These are phyloP conservation scores for Scaptomyza cyrtandrae DNA, from an alignment of 2,888 invertebrate genomes.

Conservation along the genomic window DNA sequence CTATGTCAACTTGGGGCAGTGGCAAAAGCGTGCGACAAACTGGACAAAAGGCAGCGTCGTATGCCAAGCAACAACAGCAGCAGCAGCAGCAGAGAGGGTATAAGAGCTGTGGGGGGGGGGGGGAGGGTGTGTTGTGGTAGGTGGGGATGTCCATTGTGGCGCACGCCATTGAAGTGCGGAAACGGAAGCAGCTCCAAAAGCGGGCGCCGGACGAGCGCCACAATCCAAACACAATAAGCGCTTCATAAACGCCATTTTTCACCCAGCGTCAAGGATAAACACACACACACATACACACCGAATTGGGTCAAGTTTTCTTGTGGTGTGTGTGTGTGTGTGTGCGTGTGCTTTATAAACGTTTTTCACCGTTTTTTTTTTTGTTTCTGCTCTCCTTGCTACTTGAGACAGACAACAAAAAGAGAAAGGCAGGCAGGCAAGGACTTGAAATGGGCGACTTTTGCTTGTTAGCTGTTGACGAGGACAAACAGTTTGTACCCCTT, in stretches of 20 bases:
- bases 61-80: conserved; percentile 53
- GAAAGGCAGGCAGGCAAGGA: conserved; percentile 26
- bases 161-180: conserved; percentile 77
- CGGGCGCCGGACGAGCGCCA: conserved; percentile 52
- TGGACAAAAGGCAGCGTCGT: conserved; percentile 70
- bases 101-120: no score
- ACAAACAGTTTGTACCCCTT: conserved; percentile 27
- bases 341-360: conserved; percentile 60
- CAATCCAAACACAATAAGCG: conserved; percentile 79
- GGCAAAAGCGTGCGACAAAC: conserved; percentile 57
- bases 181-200: conserved; percentile 68
- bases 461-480: conserved; percentile 64
- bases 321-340: conserved; percentile 10
- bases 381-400: conserved; percentile 47
- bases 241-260: conserved; percentile 80
- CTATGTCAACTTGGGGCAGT: conserved; percentile 1
- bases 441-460: conserved; percentile 39
- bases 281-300: conserved; percentile 37
- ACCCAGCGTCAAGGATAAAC: conserved; percentile 69
- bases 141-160: conserved; percentile 60
- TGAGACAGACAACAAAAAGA: conserved; percentile 67
- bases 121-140: not conserved
- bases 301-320: conserved; percentile 71
- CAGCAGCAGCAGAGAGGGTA: not conserved
- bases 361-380: conserved; percentile 52